These are phyloP conservation scores for Micropoecilia bifurca DNA, from an alignment of 2,797 vertebrate genomes.

Conservation along the genomic window DNA sequence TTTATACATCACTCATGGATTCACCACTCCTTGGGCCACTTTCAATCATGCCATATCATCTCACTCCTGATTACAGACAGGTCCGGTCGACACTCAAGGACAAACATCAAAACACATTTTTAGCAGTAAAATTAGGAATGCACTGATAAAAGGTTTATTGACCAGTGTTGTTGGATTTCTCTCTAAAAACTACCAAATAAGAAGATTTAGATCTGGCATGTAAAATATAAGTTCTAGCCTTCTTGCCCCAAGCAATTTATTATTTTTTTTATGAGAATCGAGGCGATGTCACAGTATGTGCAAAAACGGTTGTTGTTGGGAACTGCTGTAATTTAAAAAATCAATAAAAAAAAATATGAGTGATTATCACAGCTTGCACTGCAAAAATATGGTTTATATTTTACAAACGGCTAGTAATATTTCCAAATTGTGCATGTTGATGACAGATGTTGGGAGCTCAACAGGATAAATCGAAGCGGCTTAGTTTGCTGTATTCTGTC, in stretches of 20 bases:
- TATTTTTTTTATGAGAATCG: background rate
- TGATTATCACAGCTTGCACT: background rate
- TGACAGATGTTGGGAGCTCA: background rate
- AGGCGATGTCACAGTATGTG: background rate
- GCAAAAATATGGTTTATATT: background rate
- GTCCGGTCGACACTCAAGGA: slow-evolving; percentile 44
- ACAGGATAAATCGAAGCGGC: background rate
- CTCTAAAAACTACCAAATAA: background rate
- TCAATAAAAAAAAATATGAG: background rate
- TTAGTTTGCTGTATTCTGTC: background rate
- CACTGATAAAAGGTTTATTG: background rate
- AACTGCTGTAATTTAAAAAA: background rate
- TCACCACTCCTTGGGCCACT: slow-evolving; percentile 76
- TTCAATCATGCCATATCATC: slow-evolving; percentile 77
- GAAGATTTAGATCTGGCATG: background rate
- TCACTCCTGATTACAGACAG: slow-evolving; percentile 62
- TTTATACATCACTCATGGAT: slow-evolving; percentile 76
- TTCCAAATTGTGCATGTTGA: background rate
- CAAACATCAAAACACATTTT: slow-evolving; percentile 33
- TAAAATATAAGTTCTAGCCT: background rate
- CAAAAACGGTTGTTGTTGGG: background rate
- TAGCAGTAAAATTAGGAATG: slow-evolving; percentile 19
- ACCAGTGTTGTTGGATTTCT: background rate
- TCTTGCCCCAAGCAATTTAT: background rate
- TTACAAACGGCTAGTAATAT: background rate